Conservation (phyloP, 2,797 vertebrate species). For the Lateolabrax maculatus region DNA sequence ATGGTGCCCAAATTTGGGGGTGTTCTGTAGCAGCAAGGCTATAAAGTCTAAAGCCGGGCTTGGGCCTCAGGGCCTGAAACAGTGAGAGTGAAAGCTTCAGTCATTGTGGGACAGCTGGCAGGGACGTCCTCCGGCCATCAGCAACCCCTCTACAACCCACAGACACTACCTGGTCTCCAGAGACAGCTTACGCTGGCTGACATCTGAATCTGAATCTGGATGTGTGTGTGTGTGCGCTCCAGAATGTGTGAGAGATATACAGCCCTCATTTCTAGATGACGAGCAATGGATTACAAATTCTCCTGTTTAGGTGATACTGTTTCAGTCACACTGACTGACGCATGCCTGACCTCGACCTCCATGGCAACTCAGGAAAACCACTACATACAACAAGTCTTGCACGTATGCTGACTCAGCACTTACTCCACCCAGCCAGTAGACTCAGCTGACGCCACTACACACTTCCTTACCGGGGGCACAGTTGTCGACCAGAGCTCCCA, state of each 20-base stretch:
- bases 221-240: background rate
- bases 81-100: slow-evolving; percentile 66
- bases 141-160: slow-evolving; percentile 32
- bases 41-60: slow-evolving; percentile 75
- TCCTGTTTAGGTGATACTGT: slow-evolving; percentile 63
- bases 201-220: slow-evolving; percentile 40
- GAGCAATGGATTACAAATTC: slow-evolving; percentile 46
- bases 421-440: background rate
- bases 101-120: slow-evolving; percentile 79
- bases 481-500: slow-evolving; percentile 96
- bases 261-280: slow-evolving; percentile 34
- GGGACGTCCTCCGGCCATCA: slow-evolving; percentile 56
- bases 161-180: slow-evolving; percentile 58
- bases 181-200: slow-evolving; percentile 55
- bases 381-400: slow-evolving; percentile 48
- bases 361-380: slow-evolving; percentile 69
- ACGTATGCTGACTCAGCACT: slow-evolving; percentile 68
- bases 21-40: slow-evolving; percentile 68
- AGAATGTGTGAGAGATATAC: slow-evolving; percentile 19
- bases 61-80: slow-evolving; percentile 61
- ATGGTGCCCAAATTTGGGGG: slow-evolving; percentile 85
- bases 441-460: slow-evolving; percentile 14
- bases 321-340: slow-evolving; percentile 53
- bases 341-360: slow-evolving; percentile 49
- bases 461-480: slow-evolving; percentile 91